A percentile compares a stretch with the other conserved stretches of the same genome.
These are phyloP conservation scores for Nixonia krombeini DNA, from an alignment of 1,140 invertebrate species.

Conservation along the genomic window DNA sequence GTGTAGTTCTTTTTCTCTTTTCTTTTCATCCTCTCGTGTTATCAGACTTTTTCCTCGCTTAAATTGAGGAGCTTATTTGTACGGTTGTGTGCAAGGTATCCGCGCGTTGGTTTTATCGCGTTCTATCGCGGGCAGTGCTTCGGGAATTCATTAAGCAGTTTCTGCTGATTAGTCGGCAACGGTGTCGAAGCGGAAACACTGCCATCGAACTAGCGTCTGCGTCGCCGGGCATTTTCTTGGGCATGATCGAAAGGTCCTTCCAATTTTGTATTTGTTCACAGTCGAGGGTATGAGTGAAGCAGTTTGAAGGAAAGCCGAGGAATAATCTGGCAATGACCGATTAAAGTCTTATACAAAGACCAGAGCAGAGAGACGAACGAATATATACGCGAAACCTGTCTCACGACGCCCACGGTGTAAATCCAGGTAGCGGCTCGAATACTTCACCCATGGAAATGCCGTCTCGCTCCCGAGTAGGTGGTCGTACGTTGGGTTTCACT, in stretches of 20 bases:
- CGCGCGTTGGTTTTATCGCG: constrained; percentile 30
- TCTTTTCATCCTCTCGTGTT: neutral
- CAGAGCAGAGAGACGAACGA: constrained; percentile 9
- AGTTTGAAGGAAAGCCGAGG: no score
- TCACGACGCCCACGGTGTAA: constrained; percentile 13
- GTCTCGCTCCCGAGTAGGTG: constrained; percentile 25
- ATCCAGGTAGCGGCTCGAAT: constrained; percentile 14
- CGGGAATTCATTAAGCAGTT: constrained; percentile 27
- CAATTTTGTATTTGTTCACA: no score
- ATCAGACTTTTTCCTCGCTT: constrained; percentile 13
- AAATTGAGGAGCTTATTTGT: constrained; percentile 31
- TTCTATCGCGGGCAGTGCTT: constrained; percentile 2
- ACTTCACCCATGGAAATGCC: constrained; percentile 14
- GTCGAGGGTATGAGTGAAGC: neutral
- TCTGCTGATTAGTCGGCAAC: no score
- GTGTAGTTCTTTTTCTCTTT: constrained; percentile 19
- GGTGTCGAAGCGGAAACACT: no score
- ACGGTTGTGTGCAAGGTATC: constrained; percentile 17
- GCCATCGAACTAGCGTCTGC: no score
- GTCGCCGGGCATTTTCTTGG: no score
- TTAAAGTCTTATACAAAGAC: no score
- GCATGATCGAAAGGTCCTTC: no score
- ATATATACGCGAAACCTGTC: constrained; percentile 21
- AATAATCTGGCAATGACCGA: constrained; percentile 25
- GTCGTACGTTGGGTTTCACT: constrained; percentile 44